phyloP scores from a whole-genome alignment of 1,140 invertebrate genomes.

The Lasioglossum albipes region DNA sequence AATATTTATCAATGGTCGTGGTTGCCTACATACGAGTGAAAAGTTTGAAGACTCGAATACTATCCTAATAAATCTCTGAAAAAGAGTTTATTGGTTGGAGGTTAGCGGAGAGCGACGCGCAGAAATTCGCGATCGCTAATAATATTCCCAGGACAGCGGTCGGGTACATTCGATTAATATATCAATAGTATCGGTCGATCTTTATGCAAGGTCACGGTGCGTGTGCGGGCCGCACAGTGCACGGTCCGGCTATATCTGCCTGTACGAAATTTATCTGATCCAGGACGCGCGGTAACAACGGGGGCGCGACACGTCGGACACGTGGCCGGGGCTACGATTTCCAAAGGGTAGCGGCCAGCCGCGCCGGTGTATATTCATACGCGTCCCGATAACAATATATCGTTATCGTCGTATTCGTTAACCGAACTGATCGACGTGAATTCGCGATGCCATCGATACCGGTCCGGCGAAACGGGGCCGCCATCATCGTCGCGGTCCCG shows the following conservation, averaged over 20 bases:
- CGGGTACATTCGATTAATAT: slow-evolving; percentile 58
- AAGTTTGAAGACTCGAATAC: no score
- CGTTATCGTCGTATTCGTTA: slow-evolving; percentile 62
- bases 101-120: no score
- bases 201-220: slow-evolving; percentile 55
- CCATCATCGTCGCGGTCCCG: slow-evolving; percentile 9
- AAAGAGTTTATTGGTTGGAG: no score
- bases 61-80: no score
- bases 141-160: slow-evolving; percentile 23
- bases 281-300: slow-evolving; percentile 57
- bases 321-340: slow-evolving; percentile 57
- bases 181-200: slow-evolving; percentile 59
- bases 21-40: no score
- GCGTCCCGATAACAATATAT: slow-evolving; percentile 62
- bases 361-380: slow-evolving; percentile 44
- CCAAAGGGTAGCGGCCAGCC: slow-evolving; percentile 55
- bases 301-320: slow-evolving; percentile 64
- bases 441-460: slow-evolving; percentile 50
- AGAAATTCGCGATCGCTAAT: not conserved
- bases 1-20: no score
- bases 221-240: slow-evolving; percentile 6
- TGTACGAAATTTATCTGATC: slow-evolving; percentile 63
- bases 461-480: not conserved
- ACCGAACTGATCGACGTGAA: slow-evolving; percentile 40
- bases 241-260: slow-evolving; percentile 37